Conservation (phyloP, 2,113 vertebrate genomes). For the Ammodytes marinus region DNA sequence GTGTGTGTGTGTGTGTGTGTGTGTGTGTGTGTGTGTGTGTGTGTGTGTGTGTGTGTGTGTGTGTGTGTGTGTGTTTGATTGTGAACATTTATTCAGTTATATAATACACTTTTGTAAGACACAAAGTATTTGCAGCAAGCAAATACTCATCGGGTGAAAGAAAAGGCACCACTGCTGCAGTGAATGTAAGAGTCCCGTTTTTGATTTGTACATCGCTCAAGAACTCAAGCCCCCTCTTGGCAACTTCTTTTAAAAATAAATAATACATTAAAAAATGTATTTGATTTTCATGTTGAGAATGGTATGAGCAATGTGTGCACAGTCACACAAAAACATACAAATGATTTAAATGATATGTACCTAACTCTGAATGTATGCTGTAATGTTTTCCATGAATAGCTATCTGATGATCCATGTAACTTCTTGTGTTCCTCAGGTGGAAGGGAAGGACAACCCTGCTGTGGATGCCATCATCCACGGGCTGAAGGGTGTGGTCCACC, state of each 20-base stretch:
- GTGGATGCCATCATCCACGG: conserved; percentile 97
- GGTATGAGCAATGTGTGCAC: neutral
- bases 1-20: conserved; percentile 1
- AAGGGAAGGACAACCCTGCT: conserved; percentile 93
- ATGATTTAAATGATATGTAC: neutral
- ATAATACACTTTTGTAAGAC: too few species aligned
- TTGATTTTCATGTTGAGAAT: neutral
- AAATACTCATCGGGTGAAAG: too few species aligned
- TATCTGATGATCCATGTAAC: neutral
- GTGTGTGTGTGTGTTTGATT: neutral
- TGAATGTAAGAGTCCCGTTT: too few species aligned
- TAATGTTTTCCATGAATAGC: neutral
- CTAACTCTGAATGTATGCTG: neutral
- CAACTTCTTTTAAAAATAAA: too few species aligned
- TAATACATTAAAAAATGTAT: neutral
- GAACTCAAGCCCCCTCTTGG: too few species aligned
- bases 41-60: neutral
- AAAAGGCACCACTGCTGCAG: neutral
- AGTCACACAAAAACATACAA: neutral
- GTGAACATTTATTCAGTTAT: too few species aligned
- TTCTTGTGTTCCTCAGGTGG: conserved; percentile 89
- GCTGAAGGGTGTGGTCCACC: conserved; percentile 96
- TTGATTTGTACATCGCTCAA: too few species aligned
- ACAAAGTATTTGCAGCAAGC: too few species aligned
- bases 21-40: neutral